Conservation (phyloP, 2,113 vertebrate species). For the Hydrochoerus hydrochaeris region DNA sequence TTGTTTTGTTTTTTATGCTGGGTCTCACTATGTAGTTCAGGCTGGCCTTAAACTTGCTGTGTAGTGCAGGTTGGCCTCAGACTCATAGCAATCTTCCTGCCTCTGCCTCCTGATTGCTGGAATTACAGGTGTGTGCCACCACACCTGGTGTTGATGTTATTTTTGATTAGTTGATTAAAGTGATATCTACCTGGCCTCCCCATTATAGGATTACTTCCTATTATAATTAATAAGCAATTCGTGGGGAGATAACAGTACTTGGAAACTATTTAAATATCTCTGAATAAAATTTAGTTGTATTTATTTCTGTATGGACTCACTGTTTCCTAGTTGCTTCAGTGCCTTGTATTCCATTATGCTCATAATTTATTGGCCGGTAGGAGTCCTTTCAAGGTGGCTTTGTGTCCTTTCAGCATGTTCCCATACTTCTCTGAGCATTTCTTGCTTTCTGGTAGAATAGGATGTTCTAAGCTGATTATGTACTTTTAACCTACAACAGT, state of each 20-base stretch:
- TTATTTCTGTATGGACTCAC: constrained; percentile 2
- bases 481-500: background rate
- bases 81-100: background rate
- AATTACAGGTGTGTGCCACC: background rate
- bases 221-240: constrained; percentile 56
- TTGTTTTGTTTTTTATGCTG: background rate
- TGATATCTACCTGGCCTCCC: constrained; percentile 18
- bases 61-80: background rate
- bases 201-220: constrained; percentile 15
- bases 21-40: background rate
- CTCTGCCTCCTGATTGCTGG: background rate
- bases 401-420: constrained; percentile 47
- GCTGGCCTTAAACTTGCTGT: background rate
- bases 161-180: constrained; percentile 56
- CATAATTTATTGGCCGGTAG: constrained; percentile 32
- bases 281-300: constrained; percentile 52
- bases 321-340: constrained; percentile 42
- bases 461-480: constrained; percentile 7
- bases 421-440: constrained; percentile 32
- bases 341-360: constrained; percentile 2
- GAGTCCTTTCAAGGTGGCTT: constrained; percentile 20
- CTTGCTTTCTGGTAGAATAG: constrained; percentile 47
- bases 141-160: background rate
- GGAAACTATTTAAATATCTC: constrained; percentile 36
- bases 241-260: background rate